phyloP scores from a whole-genome alignment of 2,113 vertebrate genomes.

The Mystacornis crossleyi region DNA sequence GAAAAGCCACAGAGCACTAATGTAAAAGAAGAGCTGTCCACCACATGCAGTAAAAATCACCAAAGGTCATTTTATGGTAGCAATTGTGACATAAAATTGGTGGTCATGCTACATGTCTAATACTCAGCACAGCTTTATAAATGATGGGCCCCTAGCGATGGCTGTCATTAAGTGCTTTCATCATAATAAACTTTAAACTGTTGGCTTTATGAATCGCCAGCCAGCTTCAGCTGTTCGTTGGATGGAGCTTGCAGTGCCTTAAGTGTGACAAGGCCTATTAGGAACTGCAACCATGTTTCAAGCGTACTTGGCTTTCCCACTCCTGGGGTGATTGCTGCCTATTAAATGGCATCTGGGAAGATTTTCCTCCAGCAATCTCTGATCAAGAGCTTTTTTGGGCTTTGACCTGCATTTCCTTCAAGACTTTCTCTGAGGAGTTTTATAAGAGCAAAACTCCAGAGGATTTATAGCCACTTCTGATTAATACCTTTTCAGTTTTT shows the following conservation, averaged over 20 bases:
- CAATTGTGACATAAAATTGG: slow-evolving; percentile 89
- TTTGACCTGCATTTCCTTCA: slow-evolving; percentile 88
- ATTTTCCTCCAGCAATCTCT: slow-evolving; percentile 87
- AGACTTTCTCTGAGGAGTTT: slow-evolving; percentile 88
- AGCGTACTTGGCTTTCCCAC: slow-evolving; percentile 85
- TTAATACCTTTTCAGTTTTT: slow-evolving; percentile 87
- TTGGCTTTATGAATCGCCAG: slow-evolving; percentile 90
- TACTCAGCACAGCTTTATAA: slow-evolving; percentile 87
- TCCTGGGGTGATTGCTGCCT: slow-evolving; percentile 89
- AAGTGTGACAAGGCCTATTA: slow-evolving; percentile 91
- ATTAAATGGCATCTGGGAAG: slow-evolving; percentile 87
- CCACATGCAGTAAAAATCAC: slow-evolving; percentile 87
- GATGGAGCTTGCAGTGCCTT: slow-evolving; percentile 85
- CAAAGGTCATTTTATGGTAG: slow-evolving; percentile 89
- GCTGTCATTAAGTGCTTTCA: slow-evolving; percentile 91
- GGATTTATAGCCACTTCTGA: slow-evolving; percentile 90
- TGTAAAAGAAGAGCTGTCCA: slow-evolving; percentile 86
- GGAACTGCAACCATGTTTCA: slow-evolving; percentile 87
- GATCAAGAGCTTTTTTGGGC: slow-evolving; percentile 89
- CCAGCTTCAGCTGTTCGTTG: slow-evolving; percentile 86
- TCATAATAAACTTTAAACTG: slow-evolving; percentile 93
- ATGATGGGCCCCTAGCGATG: slow-evolving; percentile 87
- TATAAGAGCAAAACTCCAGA: slow-evolving; percentile 87
- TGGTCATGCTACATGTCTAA: slow-evolving; percentile 89
- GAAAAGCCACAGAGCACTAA: slow-evolving; percentile 85